Evolutionary conservation across 2,797 vertebrate genomes (phyloP).

Genomic region (Basileuterus tristriatus): DNA sequence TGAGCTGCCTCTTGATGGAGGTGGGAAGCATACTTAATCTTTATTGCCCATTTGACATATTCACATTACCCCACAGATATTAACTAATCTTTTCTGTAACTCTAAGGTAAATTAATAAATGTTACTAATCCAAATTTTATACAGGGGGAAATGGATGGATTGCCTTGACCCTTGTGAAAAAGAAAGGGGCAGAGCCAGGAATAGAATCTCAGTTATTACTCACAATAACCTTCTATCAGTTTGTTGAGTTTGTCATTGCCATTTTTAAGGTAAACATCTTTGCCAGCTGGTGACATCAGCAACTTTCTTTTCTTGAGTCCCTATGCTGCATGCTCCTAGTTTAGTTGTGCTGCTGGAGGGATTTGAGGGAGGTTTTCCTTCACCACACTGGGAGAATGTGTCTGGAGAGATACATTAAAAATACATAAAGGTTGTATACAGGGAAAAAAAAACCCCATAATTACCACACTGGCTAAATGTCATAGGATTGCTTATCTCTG

Average conservation of each 20-base stretch:
- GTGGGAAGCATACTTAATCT: conserved; percentile 54
- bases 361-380: not conserved
- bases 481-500: not conserved
- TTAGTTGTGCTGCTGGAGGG: not conserved
- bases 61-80: conserved; percentile 9
- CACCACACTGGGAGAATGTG: not conserved
- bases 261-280: not conserved
- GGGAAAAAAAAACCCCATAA: not conserved
- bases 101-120: conserved; percentile 52
- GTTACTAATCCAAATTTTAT: conserved; percentile 22
- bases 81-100: conserved; percentile 43
- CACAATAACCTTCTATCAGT: not conserved
- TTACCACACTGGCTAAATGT: not conserved
- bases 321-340: rapidly evolving
- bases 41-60: conserved; percentile 58
- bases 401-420: not conserved
- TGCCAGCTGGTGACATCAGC: not conserved
- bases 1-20: conserved; percentile 36
- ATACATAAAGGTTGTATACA: not conserved
- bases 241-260: not conserved
- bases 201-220: not conserved
- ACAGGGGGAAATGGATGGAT: not conserved
- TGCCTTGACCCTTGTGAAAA: conserved; percentile 6
- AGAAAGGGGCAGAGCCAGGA: not conserved
- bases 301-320: not conserved